Evolutionary conservation across 2,888 invertebrate genomes (phyloP), one percentile per base, ranked within the genome.

Genomic region (Lycaena phlaeas): DNA sequence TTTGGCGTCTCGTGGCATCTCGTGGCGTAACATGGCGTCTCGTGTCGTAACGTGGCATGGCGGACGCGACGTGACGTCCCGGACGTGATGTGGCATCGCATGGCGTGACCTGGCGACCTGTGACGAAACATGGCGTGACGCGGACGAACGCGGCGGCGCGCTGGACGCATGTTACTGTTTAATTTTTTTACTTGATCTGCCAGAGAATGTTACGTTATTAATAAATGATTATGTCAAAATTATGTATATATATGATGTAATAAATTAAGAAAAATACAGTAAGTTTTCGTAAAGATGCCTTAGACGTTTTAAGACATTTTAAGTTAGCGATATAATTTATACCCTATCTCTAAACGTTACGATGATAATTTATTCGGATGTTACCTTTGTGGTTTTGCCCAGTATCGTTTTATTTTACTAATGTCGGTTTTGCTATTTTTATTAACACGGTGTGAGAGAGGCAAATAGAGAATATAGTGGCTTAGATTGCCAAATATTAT

Each of bases 221-320:
- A 66, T 68, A 70, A 70, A 71, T 74, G 63, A 72, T 70, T 74
- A 77, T 73, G 76, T 76, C 74, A 68, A 81, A 78, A 78, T 79
- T 81, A 78, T 82, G 78, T 82, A 81, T 81, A 79, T 78, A 78
- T 79, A 78, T 76, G 75, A 74, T 76, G 71, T 79, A 78, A 78
- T 81, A 77, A 77, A 79, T 76, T 78, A 76, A 75, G 76, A 77
- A 72, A 77, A 75, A 72, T 74, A 77, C 72, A 74, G 64, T 78
- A 79, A 77, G 77, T 78, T 81, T 78, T 79, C 75, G 73, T 77
- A 75, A 76, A 64, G 66, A 70, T 75, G 77, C 78, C 76, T 77
- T 78, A 78, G 76, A 74, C 59, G 62, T 73, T 76, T 70, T 74
- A 74, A 71, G 72, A 73, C 62, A 66, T 64, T 59, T 66, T 65